phyloP scores from a whole-genome alignment of 2,797 vertebrate genomes.

The Argentina silus region DNA sequence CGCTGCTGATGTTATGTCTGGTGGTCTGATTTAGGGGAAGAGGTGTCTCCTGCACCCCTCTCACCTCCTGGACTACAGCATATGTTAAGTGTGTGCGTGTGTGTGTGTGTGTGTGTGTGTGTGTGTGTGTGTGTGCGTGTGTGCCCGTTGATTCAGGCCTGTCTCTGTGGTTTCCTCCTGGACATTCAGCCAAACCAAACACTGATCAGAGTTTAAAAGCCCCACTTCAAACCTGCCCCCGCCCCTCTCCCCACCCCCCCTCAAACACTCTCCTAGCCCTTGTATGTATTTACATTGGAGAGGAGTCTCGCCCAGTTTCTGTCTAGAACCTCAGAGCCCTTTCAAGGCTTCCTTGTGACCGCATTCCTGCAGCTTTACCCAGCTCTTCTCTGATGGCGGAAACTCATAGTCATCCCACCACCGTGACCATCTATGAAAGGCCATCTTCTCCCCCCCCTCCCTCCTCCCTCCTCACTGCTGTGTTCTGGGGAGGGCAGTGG shows the following conservation, averaged over 20 bases:
- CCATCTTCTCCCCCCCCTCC: slow-evolving; percentile 39
- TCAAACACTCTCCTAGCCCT: not conserved
- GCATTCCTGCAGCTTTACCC: slow-evolving; percentile 32
- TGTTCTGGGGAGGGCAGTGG: not conserved
- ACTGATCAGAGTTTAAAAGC: slow-evolving; percentile 40
- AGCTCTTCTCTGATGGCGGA: slow-evolving; percentile 34
- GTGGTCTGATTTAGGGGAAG: slow-evolving; percentile 43
- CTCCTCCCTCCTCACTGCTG: slow-evolving; percentile 7
- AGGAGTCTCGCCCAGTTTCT: slow-evolving; percentile 25
- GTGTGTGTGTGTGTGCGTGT: too few species aligned
- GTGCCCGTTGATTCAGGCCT: too few species aligned
- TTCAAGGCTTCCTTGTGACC: slow-evolving; percentile 26
- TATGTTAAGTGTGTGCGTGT: too few species aligned
- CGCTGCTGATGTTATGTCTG: slow-evolving; percentile 66
- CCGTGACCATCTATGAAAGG: slow-evolving; percentile 54
- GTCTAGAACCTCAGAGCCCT: slow-evolving; percentile 17
- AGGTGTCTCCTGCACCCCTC: slow-evolving; percentile 38
- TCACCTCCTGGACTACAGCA: slow-evolving; percentile 32
- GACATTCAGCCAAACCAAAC: slow-evolving; percentile 60
- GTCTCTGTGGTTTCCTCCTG: slow-evolving; percentile 51
- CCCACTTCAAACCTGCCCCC: slow-evolving; percentile 22
- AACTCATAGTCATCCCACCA: slow-evolving; percentile 54
- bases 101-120: too few species aligned
- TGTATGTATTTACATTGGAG: slow-evolving; percentile 29
- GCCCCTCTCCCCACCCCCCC: slow-evolving; percentile 2